Evolutionary conservation across 2,797 vertebrate genomes (phyloP).

Genomic region (Botia kubotai): DNA sequence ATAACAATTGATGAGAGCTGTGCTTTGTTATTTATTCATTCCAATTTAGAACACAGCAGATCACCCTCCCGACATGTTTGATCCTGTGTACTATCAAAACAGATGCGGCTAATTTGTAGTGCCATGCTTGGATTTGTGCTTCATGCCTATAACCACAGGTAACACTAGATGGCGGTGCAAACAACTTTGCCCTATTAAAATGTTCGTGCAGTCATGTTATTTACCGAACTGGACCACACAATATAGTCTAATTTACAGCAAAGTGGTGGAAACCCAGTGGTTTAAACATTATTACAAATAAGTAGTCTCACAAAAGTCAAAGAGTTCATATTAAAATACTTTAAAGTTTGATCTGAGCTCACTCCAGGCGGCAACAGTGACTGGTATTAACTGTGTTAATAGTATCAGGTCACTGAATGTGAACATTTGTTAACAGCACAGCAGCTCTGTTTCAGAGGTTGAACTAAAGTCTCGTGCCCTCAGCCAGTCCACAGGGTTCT

Average conservation of each 20-base stretch:
- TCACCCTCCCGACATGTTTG: neutral
- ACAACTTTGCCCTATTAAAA: slow-evolving; percentile 21
- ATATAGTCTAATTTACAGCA: slow-evolving; percentile 23
- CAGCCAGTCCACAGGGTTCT: slow-evolving; percentile 9
- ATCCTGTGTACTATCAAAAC: slow-evolving; percentile 1
- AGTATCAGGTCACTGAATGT: slow-evolving; percentile 13
- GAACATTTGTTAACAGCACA: slow-evolving; percentile 24
- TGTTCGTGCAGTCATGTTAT: neutral
- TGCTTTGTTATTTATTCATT: slow-evolving; percentile 22
- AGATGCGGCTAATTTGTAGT: neutral
- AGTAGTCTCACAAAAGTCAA: slow-evolving; percentile 26
- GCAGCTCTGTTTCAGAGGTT: slow-evolving; percentile 24
- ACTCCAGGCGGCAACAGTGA: neutral
- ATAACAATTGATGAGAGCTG: neutral
- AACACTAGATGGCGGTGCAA: slow-evolving; percentile 50
- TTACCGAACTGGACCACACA: neutral
- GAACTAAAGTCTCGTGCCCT: neutral
- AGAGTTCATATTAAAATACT: neutral
- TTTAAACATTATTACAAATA: slow-evolving; percentile 1
- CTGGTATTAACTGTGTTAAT: slow-evolving; percentile 2
- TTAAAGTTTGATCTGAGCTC: slow-evolving; percentile 35
- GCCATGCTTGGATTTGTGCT: neutral
- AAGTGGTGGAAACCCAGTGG: slow-evolving; percentile 1
- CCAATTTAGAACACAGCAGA: slow-evolving; percentile 3
- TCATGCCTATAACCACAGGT: neutral